phyloP scores from a whole-genome alignment of 2,113 vertebrate genomes.

The Melanerpes formicivorus region DNA sequence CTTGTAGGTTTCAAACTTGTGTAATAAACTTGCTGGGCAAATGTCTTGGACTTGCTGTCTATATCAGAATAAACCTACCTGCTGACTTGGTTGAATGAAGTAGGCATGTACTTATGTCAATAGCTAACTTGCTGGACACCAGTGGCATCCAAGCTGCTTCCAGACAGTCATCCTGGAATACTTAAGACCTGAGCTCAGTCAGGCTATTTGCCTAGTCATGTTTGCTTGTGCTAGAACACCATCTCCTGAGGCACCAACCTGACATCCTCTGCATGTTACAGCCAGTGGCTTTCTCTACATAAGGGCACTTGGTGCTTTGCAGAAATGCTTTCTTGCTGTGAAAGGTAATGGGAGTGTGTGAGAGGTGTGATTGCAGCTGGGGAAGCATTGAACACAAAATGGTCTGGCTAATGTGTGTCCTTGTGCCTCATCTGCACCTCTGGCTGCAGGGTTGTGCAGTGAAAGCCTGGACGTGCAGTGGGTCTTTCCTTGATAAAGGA shows the following conservation, averaged over 20 bases:
- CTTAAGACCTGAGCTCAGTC: accelerated
- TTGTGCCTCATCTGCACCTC: accelerated
- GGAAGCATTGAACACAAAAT: accelerated
- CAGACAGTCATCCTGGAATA: no score
- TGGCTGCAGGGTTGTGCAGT: not conserved
- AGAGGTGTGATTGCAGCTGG: accelerated
- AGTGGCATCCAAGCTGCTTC: not conserved
- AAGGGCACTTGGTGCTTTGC: not conserved
- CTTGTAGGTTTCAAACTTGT: not conserved
- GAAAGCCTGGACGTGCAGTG: not conserved
- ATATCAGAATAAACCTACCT: not conserved
- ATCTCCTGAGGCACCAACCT: no score
- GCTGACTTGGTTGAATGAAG: no score
- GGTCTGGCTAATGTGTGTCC: no score
- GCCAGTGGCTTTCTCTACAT: accelerated
- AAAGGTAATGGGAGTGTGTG: no score
- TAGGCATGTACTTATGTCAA: not conserved
- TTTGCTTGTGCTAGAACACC: no score
- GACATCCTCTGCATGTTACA: accelerated
- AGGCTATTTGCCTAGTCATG: accelerated
- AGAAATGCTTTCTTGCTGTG: not conserved
- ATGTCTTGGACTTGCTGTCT: slow-evolving; percentile 40
- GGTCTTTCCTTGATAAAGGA: not conserved
- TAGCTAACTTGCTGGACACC: not conserved
- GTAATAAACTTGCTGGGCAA: slow-evolving; percentile 64